A percentile compares a stretch with the other conserved stretches of the same genome.
Evolutionary conservation across 2,888 invertebrate genomes (phyloP).

Genomic region (Nymphalis polychloros): DNA sequence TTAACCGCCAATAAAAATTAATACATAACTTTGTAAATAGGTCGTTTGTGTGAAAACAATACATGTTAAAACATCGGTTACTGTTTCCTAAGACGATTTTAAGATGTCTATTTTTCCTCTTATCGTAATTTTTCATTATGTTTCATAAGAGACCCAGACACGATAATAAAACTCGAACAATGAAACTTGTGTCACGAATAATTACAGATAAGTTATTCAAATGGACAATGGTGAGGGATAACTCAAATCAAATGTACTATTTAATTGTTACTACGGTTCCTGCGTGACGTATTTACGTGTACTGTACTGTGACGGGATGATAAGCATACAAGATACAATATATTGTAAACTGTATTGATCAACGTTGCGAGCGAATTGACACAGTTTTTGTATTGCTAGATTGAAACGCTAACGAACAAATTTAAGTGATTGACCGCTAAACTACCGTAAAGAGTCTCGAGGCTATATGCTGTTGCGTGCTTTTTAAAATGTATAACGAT

Average conservation of each 20-base stretch:
- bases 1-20: conserved; percentile 22
- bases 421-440: conserved; percentile 28
- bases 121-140: conserved; percentile 7
- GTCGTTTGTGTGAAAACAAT: conserved; percentile 26
- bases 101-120: conserved; percentile 17
- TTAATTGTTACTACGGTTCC: conserved; percentile 10
- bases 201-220: conserved; percentile 23
- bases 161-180: conserved; percentile 3
- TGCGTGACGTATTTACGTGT: conserved; percentile 41
- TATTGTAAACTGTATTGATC: conserved; percentile 28
- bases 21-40: conserved; percentile 1
- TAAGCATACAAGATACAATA: conserved; percentile 20
- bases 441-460: conserved; percentile 23
- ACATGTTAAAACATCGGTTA: neutral
- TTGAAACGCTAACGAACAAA: conserved; percentile 16
- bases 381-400: conserved; percentile 24
- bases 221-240: conserved; percentile 28
- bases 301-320: conserved; percentile 42
- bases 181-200: conserved; percentile 19
- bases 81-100: conserved; percentile 6
- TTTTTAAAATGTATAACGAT: neutral
- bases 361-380: conserved; percentile 17
- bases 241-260: conserved; percentile 17
- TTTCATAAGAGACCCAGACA: neutral
- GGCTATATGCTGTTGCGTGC: neutral